A percentile compares a stretch with the other conserved stretches of the same genome.
Evolutionary conservation across 2,797 vertebrate genomes (phyloP).

Genomic region (Sebastes aleutianus): DNA sequence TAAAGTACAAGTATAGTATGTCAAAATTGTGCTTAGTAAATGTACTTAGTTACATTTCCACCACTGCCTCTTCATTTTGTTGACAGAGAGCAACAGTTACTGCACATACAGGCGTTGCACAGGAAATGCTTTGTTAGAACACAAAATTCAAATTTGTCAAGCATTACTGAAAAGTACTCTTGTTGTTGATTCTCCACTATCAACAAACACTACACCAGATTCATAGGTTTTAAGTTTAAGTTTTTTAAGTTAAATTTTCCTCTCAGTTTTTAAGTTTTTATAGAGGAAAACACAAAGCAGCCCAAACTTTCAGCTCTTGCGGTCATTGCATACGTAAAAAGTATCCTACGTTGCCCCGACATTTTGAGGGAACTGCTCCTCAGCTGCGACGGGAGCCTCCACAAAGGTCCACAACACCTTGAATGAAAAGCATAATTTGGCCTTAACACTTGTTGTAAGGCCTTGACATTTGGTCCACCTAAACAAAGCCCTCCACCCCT

Average conservation of each 20-base stretch:
- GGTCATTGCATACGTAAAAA: neutral
- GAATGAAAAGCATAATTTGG: slow-evolving; percentile 45
- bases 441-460: slow-evolving; percentile 39
- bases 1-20: too few relatives aligned
- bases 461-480: slow-evolving; percentile 44
- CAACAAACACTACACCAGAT: neutral
- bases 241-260: too few relatives aligned
- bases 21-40: neutral
- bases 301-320: neutral
- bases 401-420: neutral
- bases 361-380: neutral
- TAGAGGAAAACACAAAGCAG: neutral
- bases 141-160: neutral
- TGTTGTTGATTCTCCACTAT: neutral
- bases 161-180: neutral
- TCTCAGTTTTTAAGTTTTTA: neutral
- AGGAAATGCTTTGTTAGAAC: neutral
- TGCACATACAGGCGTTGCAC: neutral
- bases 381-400: neutral
- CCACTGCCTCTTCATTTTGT: neutral
- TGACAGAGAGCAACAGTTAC: neutral
- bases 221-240: neutral
- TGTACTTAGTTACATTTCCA: neutral
- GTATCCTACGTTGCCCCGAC: neutral
- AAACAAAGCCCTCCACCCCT: slow-evolving; percentile 35